Evolutionary conservation across 2,888 invertebrate genomes (phyloP), one percentile per base, ranked within the genome.

Genomic region (Temnothorax unifasciatus): DNA sequence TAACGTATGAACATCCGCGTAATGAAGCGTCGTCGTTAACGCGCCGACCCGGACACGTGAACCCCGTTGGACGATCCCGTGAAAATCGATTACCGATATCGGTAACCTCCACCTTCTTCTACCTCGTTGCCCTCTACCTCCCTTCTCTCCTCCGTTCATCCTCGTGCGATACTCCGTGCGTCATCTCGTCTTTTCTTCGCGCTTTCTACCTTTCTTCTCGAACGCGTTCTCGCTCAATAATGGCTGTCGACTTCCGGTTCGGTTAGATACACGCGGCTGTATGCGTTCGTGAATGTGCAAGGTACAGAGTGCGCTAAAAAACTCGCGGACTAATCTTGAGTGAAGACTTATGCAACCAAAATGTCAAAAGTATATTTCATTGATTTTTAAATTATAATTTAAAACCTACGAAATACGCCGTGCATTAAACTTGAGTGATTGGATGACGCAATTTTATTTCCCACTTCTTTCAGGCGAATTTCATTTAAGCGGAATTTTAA

Each of bases 61-160:
- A 82, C 54, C 21, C 74, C 84, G 79, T 84, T 85, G 85, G 63
- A 83, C 84, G 86, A 90, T 90, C 79, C 87, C 82, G 44, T 57
- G 82, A 85, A 68, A 90, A 90, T 90, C 90, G 90, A 90, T 91
- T 90, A 88, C 83, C 90, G 79, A 90, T 91, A 87, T 90, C 81
- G 66, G 63, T 61, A 57, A 21, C 61, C 52, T 34, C 47, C 50
- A 64, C 61, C 82, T 73, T 71, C 75, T 82, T 83, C 61, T 68
- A 69, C 85, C 82, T 44, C 57, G 54, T 83, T 71, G 68, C 69
- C 63, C 21, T 34, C 59, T 73, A 66, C 34, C 44, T 61, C 69
- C 77, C 59, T 64, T 63, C 77, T 79, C 50, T 50, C 66, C 84
- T 77, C n/a, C 52, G 21, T 73, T 59, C 63, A 66, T 15, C 59